Conservation (phyloP, 2,888 invertebrate genomes). For the Omphaloscelis lunosa region DNA sequence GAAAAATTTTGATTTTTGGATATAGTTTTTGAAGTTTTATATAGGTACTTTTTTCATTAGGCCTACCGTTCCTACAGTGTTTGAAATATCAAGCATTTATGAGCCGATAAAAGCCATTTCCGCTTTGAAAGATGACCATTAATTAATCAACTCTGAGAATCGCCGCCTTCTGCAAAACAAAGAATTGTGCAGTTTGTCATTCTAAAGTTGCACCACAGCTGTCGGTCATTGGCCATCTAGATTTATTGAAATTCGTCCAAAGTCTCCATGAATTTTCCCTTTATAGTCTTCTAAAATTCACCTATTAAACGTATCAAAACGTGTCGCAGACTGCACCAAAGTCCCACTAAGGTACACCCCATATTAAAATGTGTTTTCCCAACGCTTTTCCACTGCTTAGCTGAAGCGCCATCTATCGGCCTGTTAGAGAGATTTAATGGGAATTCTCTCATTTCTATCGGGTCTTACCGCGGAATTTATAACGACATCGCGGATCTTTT, state of each 20-base stretch:
- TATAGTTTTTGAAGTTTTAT: neutral
- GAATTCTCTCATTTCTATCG: conserved; percentile 88
- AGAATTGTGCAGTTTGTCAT: neutral
- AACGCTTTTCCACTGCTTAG: conserved; percentile 80
- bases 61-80: neutral
- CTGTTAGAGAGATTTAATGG: conserved; percentile 86
- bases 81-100: neutral
- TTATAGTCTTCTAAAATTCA: neutral
- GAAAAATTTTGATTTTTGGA: conserved; percentile 24
- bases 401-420: conserved; percentile 85
- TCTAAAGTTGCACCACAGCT: conserved; percentile 1
- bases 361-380: conserved; percentile 87
- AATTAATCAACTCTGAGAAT: conserved; percentile 28
- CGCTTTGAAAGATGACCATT: conserved; percentile 12
- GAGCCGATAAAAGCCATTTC: neutral
- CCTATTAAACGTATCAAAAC: conserved; percentile 71
- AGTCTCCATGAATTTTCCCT: neutral
- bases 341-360: conserved; percentile 73
- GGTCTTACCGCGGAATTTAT: conserved; percentile 87
- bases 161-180: conserved; percentile 9
- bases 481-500: conserved; percentile 82
- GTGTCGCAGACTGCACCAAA: conserved; percentile 50
- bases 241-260: neutral
- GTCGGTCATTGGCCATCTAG: neutral
- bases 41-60: neutral